Conservation (phyloP, 1,140 invertebrate genomes). For the Drosophila suzukii region DNA sequence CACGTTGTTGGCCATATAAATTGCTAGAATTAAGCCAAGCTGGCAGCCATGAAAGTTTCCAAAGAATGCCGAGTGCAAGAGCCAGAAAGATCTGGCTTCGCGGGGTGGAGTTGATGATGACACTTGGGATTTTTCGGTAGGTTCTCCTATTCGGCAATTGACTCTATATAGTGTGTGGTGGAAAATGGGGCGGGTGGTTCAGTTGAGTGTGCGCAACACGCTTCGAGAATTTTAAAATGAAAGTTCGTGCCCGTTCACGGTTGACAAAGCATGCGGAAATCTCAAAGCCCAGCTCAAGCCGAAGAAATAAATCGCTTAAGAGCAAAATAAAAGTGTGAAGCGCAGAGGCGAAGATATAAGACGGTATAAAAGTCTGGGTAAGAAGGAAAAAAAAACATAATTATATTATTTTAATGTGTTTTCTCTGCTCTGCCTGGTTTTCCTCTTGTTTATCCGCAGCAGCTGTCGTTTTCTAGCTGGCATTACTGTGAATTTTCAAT, state of each 20-base stretch:
- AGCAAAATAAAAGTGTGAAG: conserved; percentile 8
- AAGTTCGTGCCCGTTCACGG: conserved; percentile 80
- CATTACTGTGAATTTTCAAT: conserved; percentile 80
- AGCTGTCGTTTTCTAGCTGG: conserved; percentile 74
- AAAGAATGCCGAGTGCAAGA: conserved; percentile 33
- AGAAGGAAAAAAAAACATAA: conserved; percentile 43
- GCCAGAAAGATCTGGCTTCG: conserved; percentile 1
- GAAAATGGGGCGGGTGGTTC: conserved; percentile 28
- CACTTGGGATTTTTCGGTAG: conserved; percentile 20
- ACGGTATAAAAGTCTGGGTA: conserved; percentile 51
- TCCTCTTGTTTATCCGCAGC: conserved; percentile 52
- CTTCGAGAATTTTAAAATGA: conserved; percentile 80
- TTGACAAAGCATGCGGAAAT: conserved; percentile 82
- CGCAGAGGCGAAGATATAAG: conserved; percentile 5
- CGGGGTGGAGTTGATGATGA: conserved; percentile 32
- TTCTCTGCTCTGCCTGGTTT: conserved; percentile 34
- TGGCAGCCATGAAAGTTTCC: conserved; percentile 50
- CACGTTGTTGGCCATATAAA: conserved; percentile 45
- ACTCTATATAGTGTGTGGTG: background rate
- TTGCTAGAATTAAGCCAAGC: conserved; percentile 50
- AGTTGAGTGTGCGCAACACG: conserved; percentile 35
- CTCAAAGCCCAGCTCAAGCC: conserved; percentile 21
- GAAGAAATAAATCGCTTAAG: conserved; percentile 51
- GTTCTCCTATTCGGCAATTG: conserved; percentile 38
- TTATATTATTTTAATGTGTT: conserved; percentile 80